Conservation (phyloP, 2,113 vertebrate species). For the Terrapene triunguis region DNA sequence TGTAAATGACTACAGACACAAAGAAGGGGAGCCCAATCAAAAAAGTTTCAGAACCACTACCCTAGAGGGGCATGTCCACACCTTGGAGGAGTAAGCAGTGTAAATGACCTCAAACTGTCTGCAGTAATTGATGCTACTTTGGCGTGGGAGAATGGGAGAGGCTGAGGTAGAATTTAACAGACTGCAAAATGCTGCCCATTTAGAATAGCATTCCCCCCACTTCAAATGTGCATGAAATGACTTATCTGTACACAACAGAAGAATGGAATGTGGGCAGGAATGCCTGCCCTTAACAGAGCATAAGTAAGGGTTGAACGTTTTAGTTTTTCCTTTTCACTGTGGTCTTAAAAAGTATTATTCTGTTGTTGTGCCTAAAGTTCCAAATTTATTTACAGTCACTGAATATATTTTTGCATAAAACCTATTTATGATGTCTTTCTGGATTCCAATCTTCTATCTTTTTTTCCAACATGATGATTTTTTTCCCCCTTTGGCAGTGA, state of each 20-base stretch:
- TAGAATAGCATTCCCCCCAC: background rate
- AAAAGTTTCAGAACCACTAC: no score
- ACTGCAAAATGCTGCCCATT: background rate
- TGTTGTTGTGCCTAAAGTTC: background rate
- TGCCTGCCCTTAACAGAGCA: background rate
- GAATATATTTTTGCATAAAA: background rate
- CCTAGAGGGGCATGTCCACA: background rate
- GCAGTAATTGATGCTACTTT: background rate
- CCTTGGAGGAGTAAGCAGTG: background rate
- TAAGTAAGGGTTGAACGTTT: background rate
- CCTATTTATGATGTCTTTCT: background rate
- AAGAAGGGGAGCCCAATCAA: no score
- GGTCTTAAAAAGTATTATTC: background rate
- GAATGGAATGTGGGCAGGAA: background rate
- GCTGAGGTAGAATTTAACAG: background rate
- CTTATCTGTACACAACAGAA: background rate
- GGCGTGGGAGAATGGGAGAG: background rate
- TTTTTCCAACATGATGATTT: background rate
- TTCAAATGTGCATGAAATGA: background rate
- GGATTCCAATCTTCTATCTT: background rate
- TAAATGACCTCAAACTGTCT: background rate
- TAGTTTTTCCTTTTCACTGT: background rate
- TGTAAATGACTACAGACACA: no score
- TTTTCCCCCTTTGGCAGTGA: background rate
- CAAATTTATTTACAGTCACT: background rate